These are phyloP conservation scores for Acanthoscelides obtectus DNA, from an alignment of 2,888 invertebrate species.

Conservation along the genomic window DNA sequence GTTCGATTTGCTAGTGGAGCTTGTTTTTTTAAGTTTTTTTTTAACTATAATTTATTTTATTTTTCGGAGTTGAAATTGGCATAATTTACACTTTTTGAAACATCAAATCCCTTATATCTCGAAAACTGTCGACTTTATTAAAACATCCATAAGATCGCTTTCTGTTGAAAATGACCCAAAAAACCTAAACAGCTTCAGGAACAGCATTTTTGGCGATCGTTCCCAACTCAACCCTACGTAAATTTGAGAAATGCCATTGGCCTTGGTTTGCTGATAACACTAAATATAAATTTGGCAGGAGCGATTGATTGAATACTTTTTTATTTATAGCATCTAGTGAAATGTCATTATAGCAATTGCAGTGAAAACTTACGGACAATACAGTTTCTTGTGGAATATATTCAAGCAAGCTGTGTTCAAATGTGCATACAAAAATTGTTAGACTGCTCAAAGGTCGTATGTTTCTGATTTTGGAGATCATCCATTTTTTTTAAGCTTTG, in stretches of 20 bases:
- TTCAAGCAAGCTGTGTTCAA: not conserved
- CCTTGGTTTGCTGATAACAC: not conserved
- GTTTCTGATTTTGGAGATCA: not conserved
- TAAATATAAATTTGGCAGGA: not conserved
- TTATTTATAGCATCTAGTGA: not conserved
- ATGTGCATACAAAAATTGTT: not conserved
- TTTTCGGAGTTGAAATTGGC: too few relatives aligned
- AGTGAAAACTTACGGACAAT: not conserved
- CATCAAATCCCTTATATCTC: too few relatives aligned
- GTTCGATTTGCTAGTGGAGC: too few relatives aligned
- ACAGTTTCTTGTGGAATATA: not conserved
- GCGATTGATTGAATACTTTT: not conserved
- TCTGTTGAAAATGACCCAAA: too few relatives aligned
- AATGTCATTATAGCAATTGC: not conserved
- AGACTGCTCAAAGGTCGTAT: not conserved
- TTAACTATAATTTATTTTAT: too few relatives aligned
- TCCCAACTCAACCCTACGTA: too few relatives aligned
- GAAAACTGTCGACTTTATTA: too few relatives aligned
- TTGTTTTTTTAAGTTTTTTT: too few relatives aligned
- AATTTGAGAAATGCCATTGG: not conserved
- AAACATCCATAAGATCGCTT: too few relatives aligned
- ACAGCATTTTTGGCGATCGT: too few relatives aligned
- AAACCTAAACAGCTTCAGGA: too few relatives aligned
- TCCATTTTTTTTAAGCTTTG: not conserved
- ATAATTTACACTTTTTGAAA: too few relatives aligned